These are phyloP conservation scores for Caracal caracal DNA, from an alignment of 2,113 vertebrate genomes.

Conservation along the genomic window DNA sequence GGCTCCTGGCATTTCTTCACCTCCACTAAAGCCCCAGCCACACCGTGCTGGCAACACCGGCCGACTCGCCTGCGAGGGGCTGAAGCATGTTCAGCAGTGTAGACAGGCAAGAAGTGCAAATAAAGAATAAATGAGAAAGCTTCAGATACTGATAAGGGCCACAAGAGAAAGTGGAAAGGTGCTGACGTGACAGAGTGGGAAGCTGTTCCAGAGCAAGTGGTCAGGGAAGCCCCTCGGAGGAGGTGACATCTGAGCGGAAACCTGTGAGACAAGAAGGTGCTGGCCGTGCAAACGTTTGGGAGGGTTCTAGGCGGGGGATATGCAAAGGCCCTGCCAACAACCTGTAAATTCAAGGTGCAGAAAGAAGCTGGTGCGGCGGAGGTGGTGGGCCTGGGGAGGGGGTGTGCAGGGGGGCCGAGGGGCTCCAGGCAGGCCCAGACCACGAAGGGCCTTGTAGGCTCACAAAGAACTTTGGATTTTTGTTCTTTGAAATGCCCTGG, in stretches of 20 bases:
- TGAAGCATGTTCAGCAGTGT: background rate
- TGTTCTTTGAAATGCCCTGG: constrained; percentile 8
- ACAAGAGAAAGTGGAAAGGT: background rate
- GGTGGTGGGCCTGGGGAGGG: background rate
- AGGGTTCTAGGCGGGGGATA: background rate
- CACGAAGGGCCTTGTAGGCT: background rate
- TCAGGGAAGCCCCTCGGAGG: constrained; percentile 14
- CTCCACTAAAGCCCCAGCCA: background rate
- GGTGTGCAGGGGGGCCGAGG: background rate
- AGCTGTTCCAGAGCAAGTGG: background rate
- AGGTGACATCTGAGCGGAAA: background rate
- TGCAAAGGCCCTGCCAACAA: background rate
- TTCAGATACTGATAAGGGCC: background rate
- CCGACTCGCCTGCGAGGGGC: background rate
- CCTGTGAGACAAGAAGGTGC: background rate
- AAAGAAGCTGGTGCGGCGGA: background rate
- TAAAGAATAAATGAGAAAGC: background rate
- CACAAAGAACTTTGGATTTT: background rate
- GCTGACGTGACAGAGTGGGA: background rate
- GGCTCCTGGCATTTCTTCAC: background rate
- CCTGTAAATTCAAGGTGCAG: background rate
- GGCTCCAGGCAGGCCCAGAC: background rate
- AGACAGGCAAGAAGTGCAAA: constrained; percentile 2
- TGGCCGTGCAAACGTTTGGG: background rate
- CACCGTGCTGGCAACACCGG: background rate